A percentile compares a stretch with the other conserved stretches of the same genome.
These are phyloP conservation scores for Himalopsyche kuldschensis DNA, from an alignment of 2,888 invertebrate genomes.

Conservation along the genomic window DNA sequence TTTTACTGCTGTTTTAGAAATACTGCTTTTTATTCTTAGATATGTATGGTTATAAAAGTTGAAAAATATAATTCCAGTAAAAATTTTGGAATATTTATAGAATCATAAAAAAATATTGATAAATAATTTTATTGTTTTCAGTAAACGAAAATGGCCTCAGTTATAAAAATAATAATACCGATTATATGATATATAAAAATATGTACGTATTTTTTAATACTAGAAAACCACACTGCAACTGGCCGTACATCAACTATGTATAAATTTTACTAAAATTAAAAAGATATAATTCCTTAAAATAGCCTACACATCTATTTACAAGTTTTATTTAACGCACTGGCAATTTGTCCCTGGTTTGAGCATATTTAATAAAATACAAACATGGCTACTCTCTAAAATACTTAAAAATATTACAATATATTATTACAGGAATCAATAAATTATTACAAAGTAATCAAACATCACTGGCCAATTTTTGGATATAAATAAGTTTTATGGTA, in stretches of 20 bases:
- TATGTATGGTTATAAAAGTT: too few relatives aligned
- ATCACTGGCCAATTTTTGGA: constrained; percentile 31
- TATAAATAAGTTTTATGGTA: constrained; percentile 27
- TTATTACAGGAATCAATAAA: constrained; percentile 25
- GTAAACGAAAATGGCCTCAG: neutral
- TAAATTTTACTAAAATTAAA: neutral
- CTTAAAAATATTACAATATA: constrained; percentile 2
- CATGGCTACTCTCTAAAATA: neutral
- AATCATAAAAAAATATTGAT: too few relatives aligned
- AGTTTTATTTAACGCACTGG: constrained; percentile 25
- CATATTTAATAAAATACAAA: constrained; percentile 10
- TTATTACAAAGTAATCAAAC: constrained; percentile 18
- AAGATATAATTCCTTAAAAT: neutral
- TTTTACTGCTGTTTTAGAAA: too few relatives aligned
- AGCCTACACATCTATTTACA: constrained; percentile 1
- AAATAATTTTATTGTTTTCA: neutral
- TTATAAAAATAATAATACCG: neutral
- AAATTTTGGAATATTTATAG: too few relatives aligned
- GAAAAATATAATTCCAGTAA: too few relatives aligned
- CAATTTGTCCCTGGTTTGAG: constrained; percentile 36
- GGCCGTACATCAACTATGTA: constrained; percentile 1
- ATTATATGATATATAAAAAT: neutral
- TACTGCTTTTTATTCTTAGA: too few relatives aligned
- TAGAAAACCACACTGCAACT: constrained; percentile 20
- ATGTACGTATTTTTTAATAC: constrained; percentile 2